Conservation (phyloP, 1,140 invertebrate genomes). For the Cherax quadricarinatus region DNA sequence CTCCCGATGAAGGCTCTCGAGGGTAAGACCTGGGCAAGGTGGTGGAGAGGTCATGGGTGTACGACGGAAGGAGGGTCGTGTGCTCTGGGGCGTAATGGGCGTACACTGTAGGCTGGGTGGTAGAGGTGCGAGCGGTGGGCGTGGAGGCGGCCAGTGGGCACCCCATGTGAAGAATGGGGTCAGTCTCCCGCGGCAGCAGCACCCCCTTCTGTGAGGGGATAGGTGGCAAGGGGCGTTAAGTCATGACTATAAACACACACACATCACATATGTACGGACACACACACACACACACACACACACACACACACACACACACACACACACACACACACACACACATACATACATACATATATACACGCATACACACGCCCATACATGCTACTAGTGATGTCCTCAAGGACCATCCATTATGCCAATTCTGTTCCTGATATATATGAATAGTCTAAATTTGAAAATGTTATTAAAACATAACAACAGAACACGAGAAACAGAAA, state of each 20-base stretch:
- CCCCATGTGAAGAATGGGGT: conserved; percentile 40
- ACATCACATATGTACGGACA: conserved; percentile 14
- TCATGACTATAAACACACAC: not conserved
- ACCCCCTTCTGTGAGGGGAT: conserved; percentile 43
- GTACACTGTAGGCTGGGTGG: conserved; percentile 54
- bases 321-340: not conserved
- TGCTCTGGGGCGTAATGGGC: conserved; percentile 56
- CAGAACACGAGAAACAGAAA: too few relatives aligned
- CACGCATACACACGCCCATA: not conserved
- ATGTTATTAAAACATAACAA: too few relatives aligned
- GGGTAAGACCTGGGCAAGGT: conserved; percentile 40
- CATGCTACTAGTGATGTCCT: not conserved
- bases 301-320: not conserved
- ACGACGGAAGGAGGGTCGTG: not conserved
- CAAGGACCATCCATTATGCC: not conserved
- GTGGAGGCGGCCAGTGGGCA: conserved; percentile 55
- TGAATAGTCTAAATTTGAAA: too few relatives aligned
- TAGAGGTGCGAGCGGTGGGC: conserved; percentile 37
- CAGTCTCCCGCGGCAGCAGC: conserved; percentile 36
- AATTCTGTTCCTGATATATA: too few relatives aligned
- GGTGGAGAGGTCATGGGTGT: not conserved
- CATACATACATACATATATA: not conserved
- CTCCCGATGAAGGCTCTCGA: not conserved
- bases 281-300: conserved; percentile 10
- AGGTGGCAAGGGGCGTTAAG: not conserved